phyloP scores from a whole-genome alignment of 2,113 vertebrate genomes.

The Donacobius atricapilla region DNA sequence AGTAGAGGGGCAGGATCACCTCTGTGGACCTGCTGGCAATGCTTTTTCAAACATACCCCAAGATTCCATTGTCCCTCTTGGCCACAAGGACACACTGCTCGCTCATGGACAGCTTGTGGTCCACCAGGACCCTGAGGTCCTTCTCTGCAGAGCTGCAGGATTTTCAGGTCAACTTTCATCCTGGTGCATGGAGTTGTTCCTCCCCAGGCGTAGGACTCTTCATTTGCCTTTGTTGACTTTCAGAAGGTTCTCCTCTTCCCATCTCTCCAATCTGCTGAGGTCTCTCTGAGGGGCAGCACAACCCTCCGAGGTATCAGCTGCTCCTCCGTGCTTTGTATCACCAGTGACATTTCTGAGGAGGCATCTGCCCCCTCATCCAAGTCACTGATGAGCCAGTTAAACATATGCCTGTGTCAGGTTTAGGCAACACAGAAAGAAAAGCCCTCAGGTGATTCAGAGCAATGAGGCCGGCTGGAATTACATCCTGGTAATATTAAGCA shows the following conservation, averaged over 20 bases:
- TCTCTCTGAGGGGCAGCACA: neutral
- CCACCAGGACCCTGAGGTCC: neutral
- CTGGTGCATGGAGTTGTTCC: neutral
- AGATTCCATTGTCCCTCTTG: neutral
- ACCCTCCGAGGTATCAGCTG: neutral
- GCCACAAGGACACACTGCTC: neutral
- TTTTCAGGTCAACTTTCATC: fast-evolving
- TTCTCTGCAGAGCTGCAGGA: neutral
- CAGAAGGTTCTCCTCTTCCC: neutral
- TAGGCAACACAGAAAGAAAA: neutral
- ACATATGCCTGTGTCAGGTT: neutral
- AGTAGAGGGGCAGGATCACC: neutral
- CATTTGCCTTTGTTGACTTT: neutral
- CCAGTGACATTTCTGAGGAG: neutral
- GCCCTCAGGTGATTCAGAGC: neutral
- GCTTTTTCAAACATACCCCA: neutral
- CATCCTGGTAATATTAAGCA: neutral
- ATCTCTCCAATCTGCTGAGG: neutral
- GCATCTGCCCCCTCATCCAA: neutral
- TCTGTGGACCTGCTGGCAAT: neutral
- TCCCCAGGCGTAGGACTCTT: neutral
- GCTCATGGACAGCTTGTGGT: neutral
- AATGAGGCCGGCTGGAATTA: neutral
- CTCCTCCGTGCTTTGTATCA: neutral
- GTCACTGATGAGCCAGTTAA: neutral